Percentiles rank a stretch among this genome's conserved stretches.
Conservation (phyloP, 92 coral and sea anemone species). For the Muricea muricata region DNA sequence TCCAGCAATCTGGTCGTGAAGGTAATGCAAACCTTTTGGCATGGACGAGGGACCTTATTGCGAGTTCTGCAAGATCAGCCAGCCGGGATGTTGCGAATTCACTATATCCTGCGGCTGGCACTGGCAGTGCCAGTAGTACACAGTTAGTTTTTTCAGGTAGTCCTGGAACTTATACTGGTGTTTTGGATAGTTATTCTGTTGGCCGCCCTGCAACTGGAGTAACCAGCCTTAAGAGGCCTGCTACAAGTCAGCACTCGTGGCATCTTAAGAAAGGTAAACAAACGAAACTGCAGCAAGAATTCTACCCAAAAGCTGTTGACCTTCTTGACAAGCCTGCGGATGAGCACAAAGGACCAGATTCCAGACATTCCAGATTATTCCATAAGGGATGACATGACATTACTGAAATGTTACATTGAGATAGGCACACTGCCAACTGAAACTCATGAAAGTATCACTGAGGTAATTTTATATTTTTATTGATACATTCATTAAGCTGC, state of each 20-base stretch:
- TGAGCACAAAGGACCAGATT: conserved; percentile 32
- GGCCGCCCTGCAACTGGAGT: neutral
- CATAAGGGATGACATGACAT: conserved; percentile 42
- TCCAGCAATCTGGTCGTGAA: conserved; percentile 10
- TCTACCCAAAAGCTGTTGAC: conserved; percentile 51
- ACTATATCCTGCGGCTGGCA: neutral
- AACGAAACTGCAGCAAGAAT: conserved; percentile 48
- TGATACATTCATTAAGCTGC: too few species aligned
- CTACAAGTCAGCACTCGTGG: conserved; percentile 43
- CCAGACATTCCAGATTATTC: conserved; percentile 48
- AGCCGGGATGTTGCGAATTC: conserved; percentile 43
- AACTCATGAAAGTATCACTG: conserved; percentile 42
- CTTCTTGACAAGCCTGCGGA: conserved; percentile 50
- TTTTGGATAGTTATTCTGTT: neutral
- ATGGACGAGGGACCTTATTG: conserved; percentile 61
- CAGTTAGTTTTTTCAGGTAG: neutral
- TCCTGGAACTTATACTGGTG: conserved; percentile 1
- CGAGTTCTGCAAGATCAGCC: conserved; percentile 61
- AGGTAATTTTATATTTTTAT: too few species aligned
- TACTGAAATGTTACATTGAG: conserved; percentile 50
- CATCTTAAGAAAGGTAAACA: conserved; percentile 25
- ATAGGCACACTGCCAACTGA: conserved; percentile 53
- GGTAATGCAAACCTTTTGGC: conserved; percentile 39
- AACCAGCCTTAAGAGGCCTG: conserved; percentile 29
- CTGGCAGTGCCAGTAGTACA: neutral